Percentiles rank a stretch among this genome's conserved stretches.
Conservation (phyloP, 2,113 vertebrate genomes). For the Oceanodroma tethys region DNA sequence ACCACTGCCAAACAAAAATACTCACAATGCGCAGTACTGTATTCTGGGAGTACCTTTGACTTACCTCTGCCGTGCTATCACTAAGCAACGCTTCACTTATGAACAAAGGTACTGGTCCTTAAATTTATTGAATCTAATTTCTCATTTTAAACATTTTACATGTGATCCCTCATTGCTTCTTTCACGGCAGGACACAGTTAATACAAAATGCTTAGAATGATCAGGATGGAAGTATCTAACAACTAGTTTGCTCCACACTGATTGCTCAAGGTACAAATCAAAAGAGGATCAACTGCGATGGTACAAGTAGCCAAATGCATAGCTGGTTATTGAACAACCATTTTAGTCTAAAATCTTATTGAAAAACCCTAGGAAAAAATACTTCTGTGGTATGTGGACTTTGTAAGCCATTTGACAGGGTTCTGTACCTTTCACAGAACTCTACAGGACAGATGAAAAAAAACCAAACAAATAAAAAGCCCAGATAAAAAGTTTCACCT, state of each 20-base stretch:
- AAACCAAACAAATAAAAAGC: background rate
- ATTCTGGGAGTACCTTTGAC: background rate
- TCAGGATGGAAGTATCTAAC: background rate
- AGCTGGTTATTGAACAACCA: background rate
- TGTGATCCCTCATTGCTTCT: background rate
- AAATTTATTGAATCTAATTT: background rate
- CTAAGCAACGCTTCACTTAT: background rate
- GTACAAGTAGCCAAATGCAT: background rate
- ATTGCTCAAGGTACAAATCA: background rate
- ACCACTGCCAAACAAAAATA: background rate
- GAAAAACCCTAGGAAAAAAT: background rate
- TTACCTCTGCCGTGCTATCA: background rate
- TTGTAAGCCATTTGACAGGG: background rate
- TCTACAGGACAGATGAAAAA: background rate
- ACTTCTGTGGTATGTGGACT: background rate
- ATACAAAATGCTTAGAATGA: background rate
- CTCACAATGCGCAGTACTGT: too few species aligned
- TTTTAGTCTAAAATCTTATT: background rate
- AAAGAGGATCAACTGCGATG: background rate
- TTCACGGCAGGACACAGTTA: background rate
- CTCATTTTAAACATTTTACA: background rate
- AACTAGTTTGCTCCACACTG: background rate
- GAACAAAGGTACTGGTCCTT: background rate
- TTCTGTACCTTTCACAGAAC: background rate
- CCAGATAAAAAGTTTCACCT: background rate